Evolutionary conservation across 2,113 vertebrate species (phyloP), one percentile per base, ranked within the genome.

Genomic region (Corythaixoides concolor): DNA sequence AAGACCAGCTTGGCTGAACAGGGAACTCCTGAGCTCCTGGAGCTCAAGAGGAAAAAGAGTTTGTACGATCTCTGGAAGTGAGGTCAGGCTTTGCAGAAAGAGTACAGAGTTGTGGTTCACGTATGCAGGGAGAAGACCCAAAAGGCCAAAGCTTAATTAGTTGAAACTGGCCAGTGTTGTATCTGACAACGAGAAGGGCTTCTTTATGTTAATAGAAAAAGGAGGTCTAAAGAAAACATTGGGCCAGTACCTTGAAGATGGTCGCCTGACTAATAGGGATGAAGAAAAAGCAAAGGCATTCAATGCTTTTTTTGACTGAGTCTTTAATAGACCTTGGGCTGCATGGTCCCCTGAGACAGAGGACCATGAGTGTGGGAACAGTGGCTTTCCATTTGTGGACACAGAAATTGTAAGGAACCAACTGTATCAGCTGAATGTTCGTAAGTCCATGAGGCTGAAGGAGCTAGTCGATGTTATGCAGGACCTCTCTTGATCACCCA

Each of bases 21-120:
- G 33, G 2, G 7, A 56, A 10, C 33, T 47, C 39, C 39, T 39
- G 39, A 39, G 5, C 8, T 55, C 0, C 0, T 74, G 55, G 32
- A 70, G 33, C 35, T 89, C 35, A 78, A 74, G 64, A 41, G 33
- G 50, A 56, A 60, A 27, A 78, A 70, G 39, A 56, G 56, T 21
- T 32, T 18, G 0, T 33, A 3, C 55, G 16, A 20, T 56, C 33
- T 67, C 18, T 58, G 33, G 45, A 67, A 86, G 9, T 0, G 0
- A 62, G 20, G 9, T 70, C 20, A 53, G 52, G 33, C 41, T 58
- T 75, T 1, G 3, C 18, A 58, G 52, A 26, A 74, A 20, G 16
- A 32, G 12, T n/a, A n/a, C 9, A 66, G 52, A 84, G 41, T 41
- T 79, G 30, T 79, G 56, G 20, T 86, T 86, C 32, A 11, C 26